These are phyloP conservation scores for Choristoneura rosaceana DNA, from an alignment of 2,888 invertebrate genomes.

Conservation along the genomic window DNA sequence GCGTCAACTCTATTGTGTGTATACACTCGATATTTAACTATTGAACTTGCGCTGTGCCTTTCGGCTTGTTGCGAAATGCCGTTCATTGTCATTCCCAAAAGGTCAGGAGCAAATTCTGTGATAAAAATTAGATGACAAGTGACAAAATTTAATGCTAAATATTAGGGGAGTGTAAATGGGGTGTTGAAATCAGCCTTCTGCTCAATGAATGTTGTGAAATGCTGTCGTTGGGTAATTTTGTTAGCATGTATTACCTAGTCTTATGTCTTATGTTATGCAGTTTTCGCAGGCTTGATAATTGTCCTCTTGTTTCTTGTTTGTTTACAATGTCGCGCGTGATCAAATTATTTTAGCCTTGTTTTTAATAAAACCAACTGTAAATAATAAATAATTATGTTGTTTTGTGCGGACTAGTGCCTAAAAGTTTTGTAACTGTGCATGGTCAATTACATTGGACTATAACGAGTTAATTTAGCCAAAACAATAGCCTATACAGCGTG, in stretches of 20 bases:
- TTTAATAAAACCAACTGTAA: neutral
- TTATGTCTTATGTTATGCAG: constrained; percentile 71
- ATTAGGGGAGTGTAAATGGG: constrained; percentile 68
- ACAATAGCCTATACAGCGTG: constrained; percentile 61
- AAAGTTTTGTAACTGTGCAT: constrained; percentile 46
- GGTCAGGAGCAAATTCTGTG: constrained; percentile 62
- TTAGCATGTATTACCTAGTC: constrained; percentile 70
- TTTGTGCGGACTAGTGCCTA: neutral
- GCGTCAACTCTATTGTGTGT: constrained; percentile 12
- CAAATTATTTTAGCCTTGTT: constrained; percentile 61
- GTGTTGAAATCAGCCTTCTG: constrained; percentile 73
- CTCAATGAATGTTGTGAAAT: constrained; percentile 71
- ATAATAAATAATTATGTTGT: neutral
- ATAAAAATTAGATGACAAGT: constrained; percentile 68
- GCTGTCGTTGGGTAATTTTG: constrained; percentile 67
- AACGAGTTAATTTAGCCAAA: constrained; percentile 50
- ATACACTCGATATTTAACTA: constrained; percentile 53
- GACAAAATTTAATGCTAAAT: constrained; percentile 63
- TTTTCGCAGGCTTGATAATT: constrained; percentile 71
- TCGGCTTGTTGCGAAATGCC: constrained; percentile 56
- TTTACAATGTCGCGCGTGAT: constrained; percentile 64
- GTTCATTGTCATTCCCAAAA: constrained; percentile 62
- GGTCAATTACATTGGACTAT: constrained; percentile 55
- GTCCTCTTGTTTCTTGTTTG: constrained; percentile 57
- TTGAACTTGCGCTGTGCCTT: constrained; percentile 72